phyloP scores from a whole-genome alignment of 2,888 invertebrate genomes.

The Sinodicranocentrus sp. region DNA sequence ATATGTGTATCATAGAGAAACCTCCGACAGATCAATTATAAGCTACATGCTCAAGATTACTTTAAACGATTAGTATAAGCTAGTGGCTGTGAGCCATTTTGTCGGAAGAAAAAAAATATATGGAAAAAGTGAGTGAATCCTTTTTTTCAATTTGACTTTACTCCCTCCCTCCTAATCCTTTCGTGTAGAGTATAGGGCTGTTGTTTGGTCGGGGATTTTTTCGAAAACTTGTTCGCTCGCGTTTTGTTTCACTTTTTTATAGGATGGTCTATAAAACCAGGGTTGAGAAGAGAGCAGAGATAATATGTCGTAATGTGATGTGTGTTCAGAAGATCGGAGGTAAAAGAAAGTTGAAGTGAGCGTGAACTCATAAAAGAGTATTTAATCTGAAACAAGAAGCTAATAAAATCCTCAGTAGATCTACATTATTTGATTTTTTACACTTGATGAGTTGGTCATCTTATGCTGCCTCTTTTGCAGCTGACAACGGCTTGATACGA shows the following conservation, averaged over 20 bases:
- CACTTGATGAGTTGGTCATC: slow-evolving; percentile 13
- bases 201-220: neutral
- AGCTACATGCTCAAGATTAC: slow-evolving; percentile 40
- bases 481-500: slow-evolving; percentile 65
- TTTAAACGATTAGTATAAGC: slow-evolving; percentile 29
- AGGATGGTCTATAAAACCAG: slow-evolving; percentile 2
- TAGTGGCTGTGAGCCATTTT: slow-evolving; percentile 46
- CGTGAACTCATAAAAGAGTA: slow-evolving; percentile 5
- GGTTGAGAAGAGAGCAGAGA: slow-evolving; percentile 21
- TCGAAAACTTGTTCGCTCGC: no score
- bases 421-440: slow-evolving; percentile 33
- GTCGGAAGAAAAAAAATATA: slow-evolving; percentile 41
- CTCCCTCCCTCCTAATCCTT: slow-evolving; percentile 3
- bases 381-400: slow-evolving; percentile 2
- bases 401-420: slow-evolving; percentile 10
- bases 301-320: slow-evolving; percentile 11
- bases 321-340: neutral
- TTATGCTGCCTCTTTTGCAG: slow-evolving; percentile 26
- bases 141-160: slow-evolving; percentile 46
- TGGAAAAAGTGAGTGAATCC: slow-evolving; percentile 33
- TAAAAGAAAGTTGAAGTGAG: neutral
- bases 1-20: neutral
- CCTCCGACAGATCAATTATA: slow-evolving; percentile 69
- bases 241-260: neutral
- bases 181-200: no score